Conservation (phyloP, 2,797 vertebrate species). For the Lutjanus campechanus region DNA sequence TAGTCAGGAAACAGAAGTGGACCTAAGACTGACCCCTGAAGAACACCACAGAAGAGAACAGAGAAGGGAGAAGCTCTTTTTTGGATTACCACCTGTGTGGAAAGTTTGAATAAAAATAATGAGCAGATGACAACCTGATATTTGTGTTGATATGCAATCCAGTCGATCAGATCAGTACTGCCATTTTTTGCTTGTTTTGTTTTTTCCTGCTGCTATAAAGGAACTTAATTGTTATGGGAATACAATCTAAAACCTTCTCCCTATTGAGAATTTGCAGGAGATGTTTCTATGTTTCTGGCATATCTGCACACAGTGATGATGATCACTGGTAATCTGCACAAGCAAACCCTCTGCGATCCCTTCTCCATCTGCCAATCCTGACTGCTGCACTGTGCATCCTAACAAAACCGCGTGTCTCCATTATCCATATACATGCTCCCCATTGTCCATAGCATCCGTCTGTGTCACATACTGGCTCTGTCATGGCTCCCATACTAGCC, state of each 20-base stretch:
- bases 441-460: too few species aligned
- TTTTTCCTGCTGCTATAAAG: background rate
- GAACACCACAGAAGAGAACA: background rate
- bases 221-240: background rate
- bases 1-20: background rate
- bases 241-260: background rate
- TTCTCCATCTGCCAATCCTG: background rate
- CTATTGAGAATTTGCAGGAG: background rate
- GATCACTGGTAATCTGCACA: background rate
- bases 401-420: background rate
- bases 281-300: background rate
- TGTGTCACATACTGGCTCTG: too few species aligned
- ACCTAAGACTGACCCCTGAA: background rate
- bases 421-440: background rate
- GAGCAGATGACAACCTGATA: background rate
- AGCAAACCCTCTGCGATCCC: background rate
- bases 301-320: background rate
- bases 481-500: too few species aligned
- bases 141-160: background rate
- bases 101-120: background rate
- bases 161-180: too few species aligned
- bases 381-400: background rate
- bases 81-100: too few species aligned
- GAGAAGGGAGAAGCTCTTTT: background rate
- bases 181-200: background rate